phyloP scores from a whole-genome alignment of 2,113 vertebrate genomes.

The Cottus gobio region DNA sequence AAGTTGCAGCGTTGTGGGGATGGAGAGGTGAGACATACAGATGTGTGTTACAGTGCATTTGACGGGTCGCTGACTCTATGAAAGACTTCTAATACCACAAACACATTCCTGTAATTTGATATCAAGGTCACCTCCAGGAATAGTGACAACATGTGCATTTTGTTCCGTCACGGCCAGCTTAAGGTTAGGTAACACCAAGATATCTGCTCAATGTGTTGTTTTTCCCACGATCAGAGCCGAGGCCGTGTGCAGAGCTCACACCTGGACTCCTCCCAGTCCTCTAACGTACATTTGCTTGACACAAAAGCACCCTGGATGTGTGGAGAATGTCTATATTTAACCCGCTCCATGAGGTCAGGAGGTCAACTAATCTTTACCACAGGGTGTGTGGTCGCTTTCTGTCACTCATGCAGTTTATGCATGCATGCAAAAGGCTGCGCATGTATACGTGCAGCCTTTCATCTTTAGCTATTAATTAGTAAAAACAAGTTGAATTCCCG shows the following conservation, averaged over 20 bases:
- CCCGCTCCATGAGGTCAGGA: neutral
- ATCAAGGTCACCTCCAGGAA: neutral
- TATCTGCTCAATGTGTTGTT: slow-evolving; percentile 53
- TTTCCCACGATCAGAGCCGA: slow-evolving; percentile 51
- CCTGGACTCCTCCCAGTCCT: neutral
- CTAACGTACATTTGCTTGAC: neutral
- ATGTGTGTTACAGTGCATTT: neutral
- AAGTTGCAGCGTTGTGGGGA: neutral
- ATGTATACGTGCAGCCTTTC: too few relatives aligned
- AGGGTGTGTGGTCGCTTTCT: too few relatives aligned
- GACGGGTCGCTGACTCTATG: neutral
- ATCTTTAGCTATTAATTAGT: neutral
- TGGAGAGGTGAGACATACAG: neutral
- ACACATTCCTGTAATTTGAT: slow-evolving; percentile 5
- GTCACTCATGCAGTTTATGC: too few relatives aligned
- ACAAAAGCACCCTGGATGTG: neutral
- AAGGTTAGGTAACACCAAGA: slow-evolving; percentile 22
- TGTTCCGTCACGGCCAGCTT: slow-evolving; percentile 13
- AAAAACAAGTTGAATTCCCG: neutral
- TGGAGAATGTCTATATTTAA: neutral
- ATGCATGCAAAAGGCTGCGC: too few relatives aligned
- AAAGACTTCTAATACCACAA: neutral
- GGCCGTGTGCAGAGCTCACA: neutral
- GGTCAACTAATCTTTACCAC: too few relatives aligned
- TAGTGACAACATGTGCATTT: slow-evolving; percentile 28